Conservation (phyloP, 2,888 invertebrate genomes). For the Epirrhoe alternata region DNA sequence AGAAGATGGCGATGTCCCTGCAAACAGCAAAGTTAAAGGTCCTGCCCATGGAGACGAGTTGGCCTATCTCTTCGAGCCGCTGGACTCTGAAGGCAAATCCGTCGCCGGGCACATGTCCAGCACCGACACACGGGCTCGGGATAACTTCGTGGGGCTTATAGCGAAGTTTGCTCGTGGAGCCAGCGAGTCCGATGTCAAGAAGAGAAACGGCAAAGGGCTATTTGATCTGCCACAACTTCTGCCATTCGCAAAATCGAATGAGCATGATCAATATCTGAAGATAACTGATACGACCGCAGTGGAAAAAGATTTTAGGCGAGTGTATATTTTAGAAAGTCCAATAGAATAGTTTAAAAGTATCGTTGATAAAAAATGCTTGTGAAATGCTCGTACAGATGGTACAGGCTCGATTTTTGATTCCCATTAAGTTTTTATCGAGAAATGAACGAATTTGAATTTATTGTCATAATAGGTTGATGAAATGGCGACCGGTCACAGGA, state of each 20-base stretch:
- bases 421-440: no score
- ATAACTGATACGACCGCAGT: constrained; percentile 62
- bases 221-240: constrained; percentile 48
- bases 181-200: constrained; percentile 34
- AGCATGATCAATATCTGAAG: constrained; percentile 71
- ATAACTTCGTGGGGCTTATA: constrained; percentile 87
- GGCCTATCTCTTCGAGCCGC: constrained; percentile 88
- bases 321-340: background rate
- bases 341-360: no score
- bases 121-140: constrained; percentile 87
- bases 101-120: constrained; percentile 67
- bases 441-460: no score
- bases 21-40: constrained; percentile 55
- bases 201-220: constrained; percentile 44
- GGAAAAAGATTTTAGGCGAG: constrained; percentile 73
- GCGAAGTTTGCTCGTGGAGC: constrained; percentile 86
- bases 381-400: no score
- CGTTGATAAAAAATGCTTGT: no score
- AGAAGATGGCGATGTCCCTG: constrained; percentile 48
- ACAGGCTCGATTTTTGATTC: no score
- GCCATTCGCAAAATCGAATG: constrained; percentile 59
- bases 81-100: constrained; percentile 85
- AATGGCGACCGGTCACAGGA: no score
- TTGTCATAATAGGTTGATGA: no score
- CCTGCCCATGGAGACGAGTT: constrained; percentile 90